Evolutionary conservation across 2,113 vertebrate genomes (phyloP), one percentile per base, ranked within the genome.

Genomic region (Thomomys bottae): DNA sequence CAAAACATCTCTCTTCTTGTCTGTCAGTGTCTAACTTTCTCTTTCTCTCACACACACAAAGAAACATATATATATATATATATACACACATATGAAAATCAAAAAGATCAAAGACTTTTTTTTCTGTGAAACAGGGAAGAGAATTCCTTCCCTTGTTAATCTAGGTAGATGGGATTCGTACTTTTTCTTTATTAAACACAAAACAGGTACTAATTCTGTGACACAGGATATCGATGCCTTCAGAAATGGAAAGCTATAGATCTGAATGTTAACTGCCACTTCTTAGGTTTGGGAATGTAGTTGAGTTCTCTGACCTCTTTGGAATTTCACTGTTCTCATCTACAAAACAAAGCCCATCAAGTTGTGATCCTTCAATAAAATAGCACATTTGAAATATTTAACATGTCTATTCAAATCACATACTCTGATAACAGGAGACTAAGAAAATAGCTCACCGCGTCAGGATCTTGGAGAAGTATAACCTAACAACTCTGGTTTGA

Each of bases 341-440:
- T 28, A 7, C 68, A 32, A 87, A 87, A 67, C 23, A 23, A 30
- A 81, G 23, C 64, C n/a, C n/a, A 79, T 0, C 63, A 30, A 79
- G 11, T 68, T 78, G 15, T 26, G 34, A 73, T 32, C 26, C 66
- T 71, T 82, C 23, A 73, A 34, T 20, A 73, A 70, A 57, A 82
- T 66, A 64, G 70, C 49, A 66, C 57, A 86, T n/a, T 38, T 30
- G 49, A 88, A 73, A 28, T 32, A 83, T 40, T 88, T 63, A 90
- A 38, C 20, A 72, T 1, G 77, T 8, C 72, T 34, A 18, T 45
- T 72, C 59, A 94, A 36, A 92, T 59, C 8, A 84, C 18, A 45
- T 18, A 59, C 45, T 73, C 57, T 57, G 63, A 30, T 6, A 75
- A 78, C 30, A 70, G 66, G 38, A 61, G 80, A 88, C 61, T 54